Conservation (phyloP, 1,140 invertebrate genomes). For the Anadara kagoshimensis region DNA sequence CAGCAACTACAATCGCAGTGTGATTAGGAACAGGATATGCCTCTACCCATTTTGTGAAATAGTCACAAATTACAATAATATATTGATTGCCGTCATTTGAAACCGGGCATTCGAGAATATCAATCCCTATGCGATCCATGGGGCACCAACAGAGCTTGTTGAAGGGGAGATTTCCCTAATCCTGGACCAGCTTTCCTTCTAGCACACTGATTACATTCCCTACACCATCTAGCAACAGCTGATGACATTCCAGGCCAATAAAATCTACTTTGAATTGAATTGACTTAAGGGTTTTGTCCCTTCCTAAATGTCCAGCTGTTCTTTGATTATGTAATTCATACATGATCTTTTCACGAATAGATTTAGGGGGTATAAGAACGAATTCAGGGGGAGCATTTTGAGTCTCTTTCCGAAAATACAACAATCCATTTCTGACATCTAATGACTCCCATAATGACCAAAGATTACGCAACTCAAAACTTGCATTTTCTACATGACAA, state of each 20-base stretch:
- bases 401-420: constrained; percentile 5
- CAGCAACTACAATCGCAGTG: constrained; percentile 45
- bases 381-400: not conserved
- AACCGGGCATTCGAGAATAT: constrained; percentile 33
- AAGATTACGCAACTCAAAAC: not conserved
- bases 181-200: constrained; percentile 38
- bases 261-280: constrained; percentile 27
- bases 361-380: constrained; percentile 21
- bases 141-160: constrained; percentile 14
- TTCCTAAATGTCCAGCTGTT: constrained; percentile 42
- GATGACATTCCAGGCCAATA: constrained; percentile 40
- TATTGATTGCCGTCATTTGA: constrained; percentile 50
- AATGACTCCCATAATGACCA: constrained; percentile 22
- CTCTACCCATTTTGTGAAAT: constrained; percentile 57
- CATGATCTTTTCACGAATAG: not conserved
- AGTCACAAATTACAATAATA: constrained; percentile 50
- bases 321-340: not conserved
- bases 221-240: constrained; percentile 35
- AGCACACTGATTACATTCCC: constrained; percentile 47
- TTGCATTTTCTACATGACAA: not conserved
- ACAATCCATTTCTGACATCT: not conserved
- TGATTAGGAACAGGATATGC: constrained; percentile 52
- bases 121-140: constrained; percentile 34
- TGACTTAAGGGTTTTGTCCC: constrained; percentile 30
- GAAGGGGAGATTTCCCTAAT: constrained; percentile 16